These are phyloP conservation scores for Trissoscelio sp. DNA, from an alignment of 2,888 invertebrate species.

Conservation along the genomic window DNA sequence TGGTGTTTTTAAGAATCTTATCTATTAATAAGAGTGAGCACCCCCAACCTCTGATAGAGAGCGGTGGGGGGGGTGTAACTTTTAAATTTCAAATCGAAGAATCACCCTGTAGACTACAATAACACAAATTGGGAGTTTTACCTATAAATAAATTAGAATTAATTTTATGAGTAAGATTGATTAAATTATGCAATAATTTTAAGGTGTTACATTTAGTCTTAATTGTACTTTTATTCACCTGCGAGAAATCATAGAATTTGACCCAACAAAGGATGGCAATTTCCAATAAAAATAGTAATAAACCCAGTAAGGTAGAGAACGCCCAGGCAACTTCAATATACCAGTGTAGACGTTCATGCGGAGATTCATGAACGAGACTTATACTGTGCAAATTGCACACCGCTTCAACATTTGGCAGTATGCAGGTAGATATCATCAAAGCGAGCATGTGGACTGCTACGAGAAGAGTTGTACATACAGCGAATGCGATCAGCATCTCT, in stretches of 20 bases:
- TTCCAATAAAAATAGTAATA: slow-evolving; percentile 96
- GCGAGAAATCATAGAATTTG: slow-evolving; percentile 94
- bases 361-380: slow-evolving; percentile 93
- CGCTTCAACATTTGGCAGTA: slow-evolving; percentile 99
- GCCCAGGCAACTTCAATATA: slow-evolving; percentile 99
- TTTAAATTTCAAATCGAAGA: too few species aligned
- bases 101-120: too few species aligned
- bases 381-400: slow-evolving; percentile 96
- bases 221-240: slow-evolving; percentile 20
- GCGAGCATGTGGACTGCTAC: slow-evolving; percentile 99
- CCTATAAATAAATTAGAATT: too few species aligned
- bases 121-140: too few species aligned
- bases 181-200: too few species aligned
- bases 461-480: slow-evolving; percentile 96
- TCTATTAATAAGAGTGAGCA: too few species aligned
- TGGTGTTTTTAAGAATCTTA: too few species aligned
- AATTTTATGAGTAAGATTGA: too few species aligned
- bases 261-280: slow-evolving; percentile 99
- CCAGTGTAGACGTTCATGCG: slow-evolving; percentile 95
- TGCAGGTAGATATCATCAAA: slow-evolving; percentile 99
- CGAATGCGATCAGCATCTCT: slow-evolving; percentile 94
- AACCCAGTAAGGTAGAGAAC: slow-evolving; percentile 96
- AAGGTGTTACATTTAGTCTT: too few species aligned
- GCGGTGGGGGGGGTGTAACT: too few species aligned
- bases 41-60: too few species aligned